Conservation (phyloP, 2,888 invertebrate species). For the Latheticus oryzae region DNA sequence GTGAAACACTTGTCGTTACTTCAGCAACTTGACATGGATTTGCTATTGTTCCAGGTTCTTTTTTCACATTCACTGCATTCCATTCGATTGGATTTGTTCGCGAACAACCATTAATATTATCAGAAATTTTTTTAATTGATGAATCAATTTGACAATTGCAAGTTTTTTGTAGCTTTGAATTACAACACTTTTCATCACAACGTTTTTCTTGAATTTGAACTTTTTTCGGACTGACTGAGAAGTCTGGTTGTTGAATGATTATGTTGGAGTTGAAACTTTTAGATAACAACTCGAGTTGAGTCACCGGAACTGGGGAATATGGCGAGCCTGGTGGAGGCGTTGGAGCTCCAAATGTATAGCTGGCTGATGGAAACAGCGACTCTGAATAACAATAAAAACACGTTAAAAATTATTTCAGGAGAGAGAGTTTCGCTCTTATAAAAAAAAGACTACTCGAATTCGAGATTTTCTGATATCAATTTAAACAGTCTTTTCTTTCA, state of each 20-base stretch:
- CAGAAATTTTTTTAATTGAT: conserved; percentile 23
- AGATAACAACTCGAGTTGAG: conserved; percentile 74
- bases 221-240: conserved; percentile 57
- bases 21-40: conserved; percentile 72
- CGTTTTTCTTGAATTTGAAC: conserved; percentile 52
- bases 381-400: conserved; percentile 60
- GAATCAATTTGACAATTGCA: conserved; percentile 53
- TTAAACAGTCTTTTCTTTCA: too few species aligned
- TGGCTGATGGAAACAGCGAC: conserved; percentile 75
- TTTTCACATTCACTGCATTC: conserved; percentile 73
- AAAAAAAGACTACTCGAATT: too few species aligned
- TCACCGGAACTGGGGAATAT: conserved; percentile 75
- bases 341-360: conserved; percentile 75
- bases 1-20: conserved; percentile 69
- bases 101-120: conserved; percentile 69
- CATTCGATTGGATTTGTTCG: conserved; percentile 78
- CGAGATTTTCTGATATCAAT: too few species aligned
- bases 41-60: conserved; percentile 72
- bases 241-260: conserved; percentile 64
- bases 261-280: conserved; percentile 65
- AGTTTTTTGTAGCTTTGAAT: conserved; percentile 54
- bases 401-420: too few species aligned
- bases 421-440: too few species aligned
- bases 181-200: conserved; percentile 62
- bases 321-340: conserved; percentile 75